Base-by-base conservation (phyloP, 2,797 vertebrate species). In the Poeciliopsis gracilis region DNA sequence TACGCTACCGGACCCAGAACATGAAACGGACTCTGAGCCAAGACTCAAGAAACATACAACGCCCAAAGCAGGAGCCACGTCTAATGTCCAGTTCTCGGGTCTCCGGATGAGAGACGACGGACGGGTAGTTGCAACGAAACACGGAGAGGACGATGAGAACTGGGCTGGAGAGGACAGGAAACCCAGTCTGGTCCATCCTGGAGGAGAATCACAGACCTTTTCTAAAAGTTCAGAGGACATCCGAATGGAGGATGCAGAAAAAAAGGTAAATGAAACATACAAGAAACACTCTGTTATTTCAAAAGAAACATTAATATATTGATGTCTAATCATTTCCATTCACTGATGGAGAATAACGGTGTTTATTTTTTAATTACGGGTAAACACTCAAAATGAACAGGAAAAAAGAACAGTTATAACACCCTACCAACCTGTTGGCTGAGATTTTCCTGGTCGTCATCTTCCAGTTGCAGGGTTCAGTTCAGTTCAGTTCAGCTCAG, bases 81-180 rank as follows among this genome's bases (percentile, higher is more conserved):
- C 30, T 8, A 38, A 15, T 11, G 59, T 13, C 63, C 3, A 47
- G 0, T 28, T 76, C 33, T 46, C 41, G 0, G 84, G 85, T 72
- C 86, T 91, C 71, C 80, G 89, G 79, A 93, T 88, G 88, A 93
- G 82, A 77, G 83, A 84, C n/a, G 70, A 83, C 41, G 0, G 78
- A 59, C 71, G 2, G 4, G 38, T n/a, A 63, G 41, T 53, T 13
- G 11, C 4, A 2, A 43, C 2, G 28, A 53, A 43, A 23, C 53
- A 33, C 12, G 43, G 3, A 0, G 36, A 36, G 20, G 53, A 8
- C 25, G 55, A 74, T 46, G 53, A 46, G 2, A 73, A 43, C 49
- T 25, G 69, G 73, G 43, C 43, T 0, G 23, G 20, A 73, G 55
- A 10, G 0, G 67, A 73, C 33, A 38, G 55, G 7, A 12, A 73